Evolutionary conservation across 1,140 invertebrate genomes (phyloP), one percentile per base, ranked within the genome.

Genomic region (Drosophila elegans): DNA sequence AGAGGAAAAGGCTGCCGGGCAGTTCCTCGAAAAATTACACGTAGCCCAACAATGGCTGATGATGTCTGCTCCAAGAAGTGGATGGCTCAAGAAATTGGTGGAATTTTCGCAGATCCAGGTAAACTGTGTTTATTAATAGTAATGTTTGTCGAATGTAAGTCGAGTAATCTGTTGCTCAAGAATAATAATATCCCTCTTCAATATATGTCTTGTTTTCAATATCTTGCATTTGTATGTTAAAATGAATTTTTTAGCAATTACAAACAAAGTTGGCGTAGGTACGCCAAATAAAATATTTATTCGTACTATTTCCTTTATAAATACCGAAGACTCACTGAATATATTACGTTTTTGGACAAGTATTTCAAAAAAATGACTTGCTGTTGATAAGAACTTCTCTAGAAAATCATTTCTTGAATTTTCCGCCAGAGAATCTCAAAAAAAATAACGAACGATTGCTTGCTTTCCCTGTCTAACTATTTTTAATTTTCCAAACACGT

Each of bases 401-500:
- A 9, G 36, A 34, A 32, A 32, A 5, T 16, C n/a, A 32, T 13
- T 32, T 32, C 1, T 2, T 3, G 2, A 16, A 12, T 55, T 55
- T 27, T 3, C 51, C n/a, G 3, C 9, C 16, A 52, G 21, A 36
- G 13, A 21, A 6, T 51, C 36, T 4, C 11, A 11, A 36, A 21
- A 13, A 52, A 52, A 21, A 12, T 3, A 13, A 49, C 27, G n/a
- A 27, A 29, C 11, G 38, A 34, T 4, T 21, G 25, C 10, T 67
- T 12, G 9, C n/a, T 59, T 29, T 42, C 27, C 12, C 9, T n/a
- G 12, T 36, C 27, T 16, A 48, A 46, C 13, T 48, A 54, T 86
- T 76, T 66, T 78, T 74, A 74, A 86, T 86, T 88, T 86, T 85
- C 82, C 36, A 49, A 82, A 67, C 82, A 85, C 82, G 78, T 86